Conservation (phyloP, 2,113 vertebrate genomes). For the Acrocephalus arundinaceus region DNA sequence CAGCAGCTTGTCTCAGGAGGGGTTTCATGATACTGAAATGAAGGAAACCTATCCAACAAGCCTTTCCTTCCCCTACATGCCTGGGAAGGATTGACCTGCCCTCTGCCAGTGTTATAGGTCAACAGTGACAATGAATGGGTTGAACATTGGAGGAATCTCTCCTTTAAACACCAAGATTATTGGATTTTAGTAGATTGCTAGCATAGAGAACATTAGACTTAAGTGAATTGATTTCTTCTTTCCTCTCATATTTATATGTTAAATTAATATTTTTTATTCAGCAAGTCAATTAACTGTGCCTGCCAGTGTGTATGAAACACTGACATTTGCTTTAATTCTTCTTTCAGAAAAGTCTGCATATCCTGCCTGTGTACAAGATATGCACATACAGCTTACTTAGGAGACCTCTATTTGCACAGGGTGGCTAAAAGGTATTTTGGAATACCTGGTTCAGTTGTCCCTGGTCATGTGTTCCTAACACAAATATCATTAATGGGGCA, state of each 20-base stretch:
- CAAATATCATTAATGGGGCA: background rate
- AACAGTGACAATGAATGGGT: background rate
- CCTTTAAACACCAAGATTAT: background rate
- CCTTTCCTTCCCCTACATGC: background rate
- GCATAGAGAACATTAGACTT: rapidly evolving
- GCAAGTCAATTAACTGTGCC: background rate
- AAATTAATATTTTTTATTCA: background rate
- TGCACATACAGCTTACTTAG: background rate
- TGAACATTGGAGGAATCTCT: background rate
- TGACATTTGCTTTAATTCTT: background rate
- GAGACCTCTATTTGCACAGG: background rate
- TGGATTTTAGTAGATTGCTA: background rate
- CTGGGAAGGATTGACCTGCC: background rate
- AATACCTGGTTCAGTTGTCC: background rate
- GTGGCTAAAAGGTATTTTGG: background rate
- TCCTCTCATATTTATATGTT: background rate
- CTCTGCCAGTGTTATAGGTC: background rate
- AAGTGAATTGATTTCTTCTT: background rate
- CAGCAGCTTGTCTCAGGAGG: background rate
- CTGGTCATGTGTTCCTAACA: background rate
- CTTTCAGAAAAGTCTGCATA: background rate
- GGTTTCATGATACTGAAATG: background rate
- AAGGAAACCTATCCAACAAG: background rate
- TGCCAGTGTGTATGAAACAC: background rate
- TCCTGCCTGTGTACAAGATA: background rate